Percentiles rank a stretch among this genome's conserved stretches.
phyloP scores from a whole-genome alignment of 2,888 invertebrate species.

The Caenorhabditis sp. region DNA sequence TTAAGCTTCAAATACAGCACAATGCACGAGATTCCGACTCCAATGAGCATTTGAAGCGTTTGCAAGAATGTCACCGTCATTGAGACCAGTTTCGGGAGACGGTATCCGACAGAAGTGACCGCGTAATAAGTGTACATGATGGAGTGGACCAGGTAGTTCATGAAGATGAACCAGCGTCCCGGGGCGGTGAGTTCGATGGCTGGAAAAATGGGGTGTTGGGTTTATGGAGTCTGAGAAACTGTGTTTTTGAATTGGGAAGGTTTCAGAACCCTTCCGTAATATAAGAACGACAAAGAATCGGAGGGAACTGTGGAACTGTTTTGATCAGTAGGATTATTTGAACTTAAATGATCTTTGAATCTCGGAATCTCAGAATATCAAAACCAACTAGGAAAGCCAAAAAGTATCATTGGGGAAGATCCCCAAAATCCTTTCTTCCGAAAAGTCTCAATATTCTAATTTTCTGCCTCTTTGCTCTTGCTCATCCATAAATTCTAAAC shows the following conservation, averaged over 20 bases:
- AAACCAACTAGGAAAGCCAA: no score
- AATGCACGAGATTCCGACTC: slow-evolving; percentile 77
- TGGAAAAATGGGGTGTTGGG: slow-evolving; percentile 58
- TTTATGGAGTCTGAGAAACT: background rate
- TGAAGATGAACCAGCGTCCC: slow-evolving; percentile 84
- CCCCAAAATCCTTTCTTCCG: no score
- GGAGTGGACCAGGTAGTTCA: slow-evolving; percentile 86
- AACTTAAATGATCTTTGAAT: no score
- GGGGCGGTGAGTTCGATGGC: slow-evolving; percentile 82
- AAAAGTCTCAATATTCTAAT: background rate
- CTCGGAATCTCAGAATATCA: no score
- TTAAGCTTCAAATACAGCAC: slow-evolving; percentile 77
- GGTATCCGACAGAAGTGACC: slow-evolving; percentile 75
- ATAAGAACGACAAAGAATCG: no score
- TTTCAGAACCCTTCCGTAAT: no score
- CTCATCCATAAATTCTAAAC: slow-evolving; percentile 2
- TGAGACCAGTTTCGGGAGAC: slow-evolving; percentile 76
- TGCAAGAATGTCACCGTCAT: slow-evolving; percentile 76
- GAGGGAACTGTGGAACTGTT: no score
- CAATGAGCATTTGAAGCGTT: slow-evolving; percentile 79
- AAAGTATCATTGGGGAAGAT: no score
- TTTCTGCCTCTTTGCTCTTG: background rate
- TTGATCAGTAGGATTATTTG: no score
- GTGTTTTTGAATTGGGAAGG: background rate
- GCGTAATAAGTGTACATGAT: slow-evolving; percentile 84